Evolutionary conservation across 2,113 vertebrate species (phyloP), one percentile per base, ranked within the genome.

Genomic region (Ageneiosus marmoratus): DNA sequence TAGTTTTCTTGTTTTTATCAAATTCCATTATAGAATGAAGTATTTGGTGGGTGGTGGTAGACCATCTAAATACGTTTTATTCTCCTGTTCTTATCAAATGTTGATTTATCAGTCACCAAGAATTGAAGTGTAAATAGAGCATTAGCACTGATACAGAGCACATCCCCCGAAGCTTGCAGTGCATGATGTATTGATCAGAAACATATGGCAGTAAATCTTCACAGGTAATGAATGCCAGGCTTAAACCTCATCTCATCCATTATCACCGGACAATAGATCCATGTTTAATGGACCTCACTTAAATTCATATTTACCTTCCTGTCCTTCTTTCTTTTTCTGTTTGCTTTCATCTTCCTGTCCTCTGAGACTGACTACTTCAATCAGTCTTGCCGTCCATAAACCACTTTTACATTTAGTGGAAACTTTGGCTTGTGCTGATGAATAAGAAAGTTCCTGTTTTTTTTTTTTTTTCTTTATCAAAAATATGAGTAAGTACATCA

Each of bases 191-290:
- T 86, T 73, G 83, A 88, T 88, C 63, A 63, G 13, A 37, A 67
- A 72, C 50, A 84, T 76, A 65, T 22, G 24, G 72, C 83, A 77
- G 87, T 88, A 88, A 85, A 86, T 88, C 79, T 85, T 72, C 85
- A 76, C 75, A 62, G 79, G 65, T 84, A 86, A 88, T 84, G 84
- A 88, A 88, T 84, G 84, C 62, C 85, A 80, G 46, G 81, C 80
- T 77, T 83, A 83, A 82, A 85, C 80, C 65, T 70, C 51, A 83
- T 74, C 27, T 84, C 84, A 86, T 85, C 72, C 65, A 88, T 88
- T 81, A 88, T 79, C 34, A 76, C 83, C 18, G 53, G 80, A 80
- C 65, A 51, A 82, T 79, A 83, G 72, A 62, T 69, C 65, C 34
- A 80, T 56, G 53, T 80, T 80, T 32, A 74, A 80, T 77, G 76